phyloP scores from a whole-genome alignment of 2,797 vertebrate species.

The Helostoma temminkii region DNA sequence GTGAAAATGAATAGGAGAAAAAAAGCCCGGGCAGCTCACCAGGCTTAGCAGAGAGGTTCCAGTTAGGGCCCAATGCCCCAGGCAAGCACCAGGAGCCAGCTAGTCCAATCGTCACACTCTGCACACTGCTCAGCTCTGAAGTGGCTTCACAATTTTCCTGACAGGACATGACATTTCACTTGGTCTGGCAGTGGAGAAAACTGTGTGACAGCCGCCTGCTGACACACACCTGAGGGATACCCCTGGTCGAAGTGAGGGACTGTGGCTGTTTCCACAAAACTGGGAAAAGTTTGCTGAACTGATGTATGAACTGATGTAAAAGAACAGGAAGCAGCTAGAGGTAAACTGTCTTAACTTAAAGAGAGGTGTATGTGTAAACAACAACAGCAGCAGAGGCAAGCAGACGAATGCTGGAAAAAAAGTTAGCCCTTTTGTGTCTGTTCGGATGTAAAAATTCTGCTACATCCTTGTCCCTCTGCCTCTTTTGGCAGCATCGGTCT shows the following conservation, averaged over 20 bases:
- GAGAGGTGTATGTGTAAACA: constrained; percentile 67
- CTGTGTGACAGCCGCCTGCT: constrained; percentile 71
- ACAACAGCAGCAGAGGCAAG: constrained; percentile 52
- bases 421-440: constrained; percentile 75
- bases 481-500: constrained; percentile 64
- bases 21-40: constrained; percentile 57
- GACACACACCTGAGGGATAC: constrained; percentile 72
- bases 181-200: constrained; percentile 67
- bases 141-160: constrained; percentile 81
- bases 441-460: constrained; percentile 70
- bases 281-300: constrained; percentile 72
- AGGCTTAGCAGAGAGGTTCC: constrained; percentile 65
- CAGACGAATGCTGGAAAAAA: constrained; percentile 59
- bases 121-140: constrained; percentile 64
- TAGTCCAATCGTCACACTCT: constrained; percentile 66
- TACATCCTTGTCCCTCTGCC: constrained; percentile 68
- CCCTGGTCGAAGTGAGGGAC: constrained; percentile 58
- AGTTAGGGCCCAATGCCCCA: constrained; percentile 74
- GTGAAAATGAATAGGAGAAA: constrained; percentile 55
- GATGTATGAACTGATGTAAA: constrained; percentile 69
- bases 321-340: constrained; percentile 70
- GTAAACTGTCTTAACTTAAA: constrained; percentile 70
- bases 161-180: constrained; percentile 85
- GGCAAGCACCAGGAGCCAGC: constrained; percentile 77
- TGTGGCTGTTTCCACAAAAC: constrained; percentile 48